Base-by-base conservation (phyloP, 2,113 vertebrate species). In the Anhinga rufa region DNA sequence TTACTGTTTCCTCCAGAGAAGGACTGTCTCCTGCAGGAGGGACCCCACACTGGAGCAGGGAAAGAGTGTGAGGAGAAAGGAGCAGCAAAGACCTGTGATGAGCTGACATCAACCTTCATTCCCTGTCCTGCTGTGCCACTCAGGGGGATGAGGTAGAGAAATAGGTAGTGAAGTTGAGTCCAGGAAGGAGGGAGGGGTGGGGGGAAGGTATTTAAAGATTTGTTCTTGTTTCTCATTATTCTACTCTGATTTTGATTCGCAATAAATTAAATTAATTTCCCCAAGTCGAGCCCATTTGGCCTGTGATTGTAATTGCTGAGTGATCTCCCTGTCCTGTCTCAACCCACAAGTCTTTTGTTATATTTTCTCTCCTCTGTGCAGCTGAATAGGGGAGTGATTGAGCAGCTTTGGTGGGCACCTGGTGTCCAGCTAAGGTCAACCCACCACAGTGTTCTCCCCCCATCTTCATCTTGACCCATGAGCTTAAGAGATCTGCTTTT, bases 311-410 rank as follows among this genome's bases (percentile, higher is more conserved):
- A 36, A 49, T 10, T 54, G 31, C 20, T 20, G 38, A 36, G 16
- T 42, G 29, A 40, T 24, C 22, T 51, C 24, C 14, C 38, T 74
- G 4, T 55, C 36, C 38, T 77, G 58, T 25, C 51, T 42, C 4
- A 6, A 57, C 7, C 31, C 34, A 66, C 1, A 3, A 71, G 15
- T 5, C 4, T 70, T 74, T 40, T 2, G 1, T 46, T 3, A 0
- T 31, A 40, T 69, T 54, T 85, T 51, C 12, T 36, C 5, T 46
- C 8, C 12, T 12, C 14, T 60, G 31, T 9, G 12, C 32, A 29
- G 13, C 3, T 76, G 42, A 58, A 48, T 12, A 86, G 9, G 7
- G 25, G 6, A 25, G 4, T 32, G 40, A 79, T 9, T 28, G 7
- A 20, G 10, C 7, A 12, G 15, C 12, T 65, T 44, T 32, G 25